Base-by-base conservation (phyloP, 2,113 vertebrate genomes). In the Siniperca chuatsi region DNA sequence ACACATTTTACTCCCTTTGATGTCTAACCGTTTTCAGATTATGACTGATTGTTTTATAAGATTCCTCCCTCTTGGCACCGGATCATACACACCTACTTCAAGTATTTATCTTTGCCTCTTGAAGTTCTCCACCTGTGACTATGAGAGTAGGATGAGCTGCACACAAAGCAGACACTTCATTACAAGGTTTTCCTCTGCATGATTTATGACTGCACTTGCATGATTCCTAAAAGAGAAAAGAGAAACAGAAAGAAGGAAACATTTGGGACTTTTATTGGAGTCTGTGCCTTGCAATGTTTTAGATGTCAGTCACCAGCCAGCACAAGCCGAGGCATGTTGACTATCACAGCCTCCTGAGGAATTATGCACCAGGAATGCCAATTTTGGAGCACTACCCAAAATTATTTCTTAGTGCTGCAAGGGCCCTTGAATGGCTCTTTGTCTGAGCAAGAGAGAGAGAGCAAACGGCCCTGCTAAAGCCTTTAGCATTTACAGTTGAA, bases 301-400 rank as follows among this genome's bases (percentile, higher is more conserved):
- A 84, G 69, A 79, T 89, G 91, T 95, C 95, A 92, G 77, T 95
- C 94, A 93, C 87, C 91, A 76, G 66, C 33, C 68, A 23, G 79
- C 86, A 87, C 95, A 94, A 88, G 95, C 85, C 33, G 73, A 88
- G 91, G 90, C 95, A 91, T 86, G 95, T 91, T 78, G 70, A 78
- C 85, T 85, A 90, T 92, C 90, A 73, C 82, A 57, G 83, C 73
- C 87, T 90, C 85, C 89, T 76, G 84, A 84, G 91, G 89, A 94
- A 87, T 93, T 94, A 90, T 82, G 79, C 80, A 79, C 72, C 84
- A 89, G 91, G 93, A 93, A 95, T 95, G 93, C 80, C 92, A 93
- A 86, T 88, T 91, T 88, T 84, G 71, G 70, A 90, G 87, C 75
- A 68, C 86, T 85, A 90, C 82, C 87, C 84, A 72, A 94, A 95